A percentile compares a stretch with the other conserved stretches of the same genome.
Conservation (phyloP, 1,140 invertebrate genomes). For the Palaemon carinicauda region DNA sequence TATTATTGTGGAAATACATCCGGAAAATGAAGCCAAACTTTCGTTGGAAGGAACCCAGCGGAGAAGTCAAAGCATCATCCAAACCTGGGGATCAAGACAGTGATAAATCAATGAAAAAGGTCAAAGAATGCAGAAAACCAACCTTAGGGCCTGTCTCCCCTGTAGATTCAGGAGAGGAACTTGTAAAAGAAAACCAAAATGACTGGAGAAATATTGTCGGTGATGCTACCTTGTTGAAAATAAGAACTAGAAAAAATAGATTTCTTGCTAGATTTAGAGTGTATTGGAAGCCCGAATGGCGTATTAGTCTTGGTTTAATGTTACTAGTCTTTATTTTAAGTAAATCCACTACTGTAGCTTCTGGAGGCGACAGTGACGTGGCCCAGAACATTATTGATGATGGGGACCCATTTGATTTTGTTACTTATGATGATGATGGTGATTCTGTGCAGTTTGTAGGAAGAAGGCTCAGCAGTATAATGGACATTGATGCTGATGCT, state of each 20-base stretch:
- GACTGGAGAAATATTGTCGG: not conserved
- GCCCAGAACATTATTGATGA: not conserved
- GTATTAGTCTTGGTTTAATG: conserved; percentile 3
- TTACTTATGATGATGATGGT: not conserved
- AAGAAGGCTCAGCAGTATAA: conserved; percentile 40
- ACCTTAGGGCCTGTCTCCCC: too few species aligned
- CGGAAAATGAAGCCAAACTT: conserved; percentile 50
- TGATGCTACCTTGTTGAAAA: conserved; percentile 22
- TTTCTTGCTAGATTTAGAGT: conserved; percentile 8
- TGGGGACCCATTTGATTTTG: not conserved
- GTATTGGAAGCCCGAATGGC: conserved; percentile 29
- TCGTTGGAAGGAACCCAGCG: conserved; percentile 30
- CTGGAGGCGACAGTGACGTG: not conserved
- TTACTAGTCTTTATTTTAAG: conserved; percentile 31
- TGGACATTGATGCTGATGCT: not conserved
- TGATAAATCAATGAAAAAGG: not conserved
- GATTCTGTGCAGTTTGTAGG: conserved; percentile 30
- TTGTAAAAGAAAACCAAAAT: too few species aligned
- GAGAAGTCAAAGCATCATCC: not conserved
- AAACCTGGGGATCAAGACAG: not conserved
- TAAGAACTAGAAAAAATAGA: conserved; percentile 29
- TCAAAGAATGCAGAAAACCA: too few species aligned
- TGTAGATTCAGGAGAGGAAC: too few species aligned
- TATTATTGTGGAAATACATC: not conserved
- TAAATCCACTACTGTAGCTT: conserved; percentile 9